Evolutionary conservation across 1,140 invertebrate species (phyloP), one percentile per base, ranked within the genome.

Genomic region (Carcinoscorpius rotundicauda): DNA sequence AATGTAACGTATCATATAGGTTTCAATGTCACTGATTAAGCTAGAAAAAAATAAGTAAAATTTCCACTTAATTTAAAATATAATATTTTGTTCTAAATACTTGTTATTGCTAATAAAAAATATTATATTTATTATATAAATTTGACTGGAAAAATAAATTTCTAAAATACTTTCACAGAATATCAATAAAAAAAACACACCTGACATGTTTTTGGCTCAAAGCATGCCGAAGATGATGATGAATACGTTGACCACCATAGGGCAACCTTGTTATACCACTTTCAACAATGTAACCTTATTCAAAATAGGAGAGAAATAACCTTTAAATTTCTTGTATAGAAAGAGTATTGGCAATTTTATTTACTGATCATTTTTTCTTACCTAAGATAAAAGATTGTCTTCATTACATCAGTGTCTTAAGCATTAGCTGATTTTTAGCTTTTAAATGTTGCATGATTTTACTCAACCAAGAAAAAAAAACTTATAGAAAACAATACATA

Each of bases 231-330:
- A 84, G 71, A 57, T 79, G 78, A 60, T 84, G 81, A 51, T 76
- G 71, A 51, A 84, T 76, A 70, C 81, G 78, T 62, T 75, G 74
- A 4, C 81, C 81, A 58, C 83, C 83, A 72, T 81, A 83, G 9
- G 81, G 79, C 51, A 81, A 76, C 48, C 78, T 72, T 29, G 78
- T 76, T 0, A 80, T 76, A 51, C 81, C 79, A 58, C 76, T 75
- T 68, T 81, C 79, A 58, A 81, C 77, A n/a, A 81, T 75, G 70
- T 78, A 81, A 57, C 79, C 80, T 81, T 66, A 52, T 8, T 51
- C 29, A 64, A 69, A 58, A 64, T 61, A 59, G 56, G 9, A 29
- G 29, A 29, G 29, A 29, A 29, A 29, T 29, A 29, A 29, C 29
- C 29, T 29, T 29, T 29, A 29, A 29, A 29, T 1, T 29, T 29